Evolutionary conservation across 1,140 invertebrate species (phyloP).

Genomic region (Philaenus spumarius): DNA sequence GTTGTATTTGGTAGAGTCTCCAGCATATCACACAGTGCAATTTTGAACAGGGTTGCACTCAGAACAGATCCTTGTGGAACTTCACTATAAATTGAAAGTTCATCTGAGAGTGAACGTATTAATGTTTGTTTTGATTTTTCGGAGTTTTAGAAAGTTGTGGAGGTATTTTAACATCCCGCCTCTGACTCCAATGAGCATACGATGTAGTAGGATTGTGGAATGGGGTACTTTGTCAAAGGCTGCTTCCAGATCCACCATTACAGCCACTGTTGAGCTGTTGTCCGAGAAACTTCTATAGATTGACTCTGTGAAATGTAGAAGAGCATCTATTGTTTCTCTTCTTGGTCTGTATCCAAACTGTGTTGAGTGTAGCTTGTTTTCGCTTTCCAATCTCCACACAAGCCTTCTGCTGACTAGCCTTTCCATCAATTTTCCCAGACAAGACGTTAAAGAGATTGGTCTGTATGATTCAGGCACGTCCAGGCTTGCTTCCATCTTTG

Average conservation of each 20-base stretch:
- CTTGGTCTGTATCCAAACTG: constrained; percentile 9
- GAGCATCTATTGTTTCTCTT: too few relatives aligned
- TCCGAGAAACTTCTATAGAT: not conserved
- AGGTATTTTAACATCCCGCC: not conserved
- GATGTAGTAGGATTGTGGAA: too few relatives aligned
- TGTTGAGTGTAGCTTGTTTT: not conserved
- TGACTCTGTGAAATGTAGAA: too few relatives aligned
- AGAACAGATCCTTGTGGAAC: too few relatives aligned
- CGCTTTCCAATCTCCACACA: too few relatives aligned
- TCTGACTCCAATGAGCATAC: too few relatives aligned
- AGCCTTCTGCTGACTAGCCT: not conserved
- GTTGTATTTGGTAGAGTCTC: too few relatives aligned
- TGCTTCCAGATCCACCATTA: too few relatives aligned
- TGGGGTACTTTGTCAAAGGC: too few relatives aligned
- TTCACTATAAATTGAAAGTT: not conserved
- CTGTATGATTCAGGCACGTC: not conserved
- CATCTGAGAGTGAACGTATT: not conserved
- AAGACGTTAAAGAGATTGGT: too few relatives aligned
- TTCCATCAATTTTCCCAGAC: constrained; percentile 9
- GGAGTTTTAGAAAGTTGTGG: not conserved
- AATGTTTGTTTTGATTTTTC: not conserved
- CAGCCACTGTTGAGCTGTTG: not conserved
- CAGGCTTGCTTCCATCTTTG: not conserved
- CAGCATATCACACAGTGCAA: too few relatives aligned
- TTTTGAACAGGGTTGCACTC: too few relatives aligned